These are phyloP conservation scores for Varanus salvator DNA, from an alignment of 2,113 vertebrate genomes.

Conservation along the genomic window DNA sequence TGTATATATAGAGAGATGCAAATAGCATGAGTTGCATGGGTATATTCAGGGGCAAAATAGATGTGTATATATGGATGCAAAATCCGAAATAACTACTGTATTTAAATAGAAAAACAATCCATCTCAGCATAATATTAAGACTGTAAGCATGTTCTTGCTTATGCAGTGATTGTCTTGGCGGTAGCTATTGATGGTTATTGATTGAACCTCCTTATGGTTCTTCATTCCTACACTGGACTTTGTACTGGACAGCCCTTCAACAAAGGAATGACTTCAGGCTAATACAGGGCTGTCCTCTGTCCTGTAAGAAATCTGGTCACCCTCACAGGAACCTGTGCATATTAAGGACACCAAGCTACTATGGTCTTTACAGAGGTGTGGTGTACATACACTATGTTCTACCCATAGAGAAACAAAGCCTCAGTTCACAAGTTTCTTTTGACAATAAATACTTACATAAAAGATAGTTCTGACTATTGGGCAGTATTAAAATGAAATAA, in stretches of 20 bases:
- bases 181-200: neutral
- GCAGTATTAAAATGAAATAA: too few relatives aligned
- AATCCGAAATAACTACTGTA: neutral
- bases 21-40: too few relatives aligned
- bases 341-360: neutral
- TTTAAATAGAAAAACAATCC: neutral
- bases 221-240: too few relatives aligned
- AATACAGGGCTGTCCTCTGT: too few relatives aligned
- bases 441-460: neutral
- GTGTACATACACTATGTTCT: neutral
- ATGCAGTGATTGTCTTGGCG: neutral
- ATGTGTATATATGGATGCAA: neutral
- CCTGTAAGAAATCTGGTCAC: too few relatives aligned
- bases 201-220: neutral
- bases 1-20: too few relatives aligned
- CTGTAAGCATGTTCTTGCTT: neutral
- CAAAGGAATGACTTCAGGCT: neutral
- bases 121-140: neutral
- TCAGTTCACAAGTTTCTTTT: neutral
- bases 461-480: too few relatives aligned
- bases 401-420: neutral
- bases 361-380: neutral
- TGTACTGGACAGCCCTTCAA: neutral
- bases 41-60: too few relatives aligned
- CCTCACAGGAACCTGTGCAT: neutral